A percentile compares a stretch with the other conserved stretches of the same genome.
Conservation (phyloP, 2,888 invertebrate species). For the Polietes domitor region DNA sequence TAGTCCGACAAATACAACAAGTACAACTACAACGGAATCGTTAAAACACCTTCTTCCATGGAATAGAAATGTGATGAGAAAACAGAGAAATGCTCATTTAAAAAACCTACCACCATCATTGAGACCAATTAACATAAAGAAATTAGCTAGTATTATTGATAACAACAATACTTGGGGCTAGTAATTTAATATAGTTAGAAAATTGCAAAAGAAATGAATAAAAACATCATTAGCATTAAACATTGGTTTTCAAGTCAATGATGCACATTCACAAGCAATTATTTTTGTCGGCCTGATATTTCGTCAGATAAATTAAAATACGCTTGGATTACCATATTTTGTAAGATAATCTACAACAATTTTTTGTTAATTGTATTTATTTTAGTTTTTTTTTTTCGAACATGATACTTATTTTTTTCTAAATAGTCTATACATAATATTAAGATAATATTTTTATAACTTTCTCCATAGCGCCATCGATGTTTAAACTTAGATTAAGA, state of each 20-base stretch:
- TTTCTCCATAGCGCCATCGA: constrained; percentile 75
- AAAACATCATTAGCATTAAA: too few relatives aligned
- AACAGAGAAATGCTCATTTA: constrained; percentile 48
- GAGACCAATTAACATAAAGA: constrained; percentile 67
- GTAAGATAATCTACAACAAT: too few relatives aligned
- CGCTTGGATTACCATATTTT: too few relatives aligned
- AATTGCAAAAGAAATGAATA: too few relatives aligned
- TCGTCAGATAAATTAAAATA: too few relatives aligned
- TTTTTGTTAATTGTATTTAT: neutral
- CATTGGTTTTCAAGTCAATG: too few relatives aligned
- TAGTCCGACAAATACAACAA: neutral
- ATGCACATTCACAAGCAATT: too few relatives aligned
- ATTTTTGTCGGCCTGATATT: too few relatives aligned
- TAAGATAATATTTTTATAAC: constrained; percentile 70
- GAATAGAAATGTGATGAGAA: constrained; percentile 49
- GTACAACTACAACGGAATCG: neutral
- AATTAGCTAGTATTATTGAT: constrained; percentile 45
- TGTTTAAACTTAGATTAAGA: constrained; percentile 72
- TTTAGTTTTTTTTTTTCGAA: too few relatives aligned
- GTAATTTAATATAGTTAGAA: neutral
- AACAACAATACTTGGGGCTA: constrained; percentile 66
- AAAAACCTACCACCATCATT: constrained; percentile 70
- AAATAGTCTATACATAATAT: neutral
- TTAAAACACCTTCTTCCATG: constrained; percentile 35
- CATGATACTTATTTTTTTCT: neutral